phyloP scores from a whole-genome alignment of 2,888 invertebrate genomes.

The Synanthedon vespiformis region DNA sequence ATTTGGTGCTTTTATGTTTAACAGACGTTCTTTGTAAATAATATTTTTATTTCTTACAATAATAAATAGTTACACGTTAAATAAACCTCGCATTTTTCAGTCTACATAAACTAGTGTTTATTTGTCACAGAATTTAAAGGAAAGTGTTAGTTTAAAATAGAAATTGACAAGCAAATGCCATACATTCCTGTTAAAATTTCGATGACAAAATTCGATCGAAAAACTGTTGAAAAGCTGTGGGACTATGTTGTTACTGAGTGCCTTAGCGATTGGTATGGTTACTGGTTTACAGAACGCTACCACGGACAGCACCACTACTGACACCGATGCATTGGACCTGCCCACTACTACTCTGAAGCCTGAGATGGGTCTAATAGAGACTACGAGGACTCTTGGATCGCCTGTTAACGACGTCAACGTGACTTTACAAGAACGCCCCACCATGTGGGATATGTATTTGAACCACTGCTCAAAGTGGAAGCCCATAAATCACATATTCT shows the following conservation, averaged over 20 bases:
- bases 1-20: conserved; percentile 17
- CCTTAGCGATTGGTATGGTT: conserved; percentile 62
- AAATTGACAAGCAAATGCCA: neutral
- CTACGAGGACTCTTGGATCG: conserved; percentile 35
- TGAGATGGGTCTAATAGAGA: conserved; percentile 55
- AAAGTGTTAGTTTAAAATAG: neutral
- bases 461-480: conserved; percentile 75
- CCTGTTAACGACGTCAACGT: conserved; percentile 48
- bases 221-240: conserved; percentile 37
- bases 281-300: conserved; percentile 58
- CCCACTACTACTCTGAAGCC: conserved; percentile 32
- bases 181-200: conserved; percentile 11
- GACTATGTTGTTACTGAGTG: conserved; percentile 67
- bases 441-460: conserved; percentile 65
- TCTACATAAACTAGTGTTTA: conserved; percentile 18
- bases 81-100: conserved; percentile 9
- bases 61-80: conserved; percentile 3
- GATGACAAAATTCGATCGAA: conserved; percentile 37
- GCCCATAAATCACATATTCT: conserved; percentile 82
- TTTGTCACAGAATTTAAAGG: neutral
- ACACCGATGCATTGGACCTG: conserved; percentile 45
- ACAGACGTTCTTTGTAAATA: conserved; percentile 13
- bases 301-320: conserved; percentile 41
- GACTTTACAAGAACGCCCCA: conserved; percentile 51
- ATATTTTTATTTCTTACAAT: neutral